Base-by-base conservation (phyloP, 2,113 vertebrate genomes). In the Perca flavescens region DNA sequence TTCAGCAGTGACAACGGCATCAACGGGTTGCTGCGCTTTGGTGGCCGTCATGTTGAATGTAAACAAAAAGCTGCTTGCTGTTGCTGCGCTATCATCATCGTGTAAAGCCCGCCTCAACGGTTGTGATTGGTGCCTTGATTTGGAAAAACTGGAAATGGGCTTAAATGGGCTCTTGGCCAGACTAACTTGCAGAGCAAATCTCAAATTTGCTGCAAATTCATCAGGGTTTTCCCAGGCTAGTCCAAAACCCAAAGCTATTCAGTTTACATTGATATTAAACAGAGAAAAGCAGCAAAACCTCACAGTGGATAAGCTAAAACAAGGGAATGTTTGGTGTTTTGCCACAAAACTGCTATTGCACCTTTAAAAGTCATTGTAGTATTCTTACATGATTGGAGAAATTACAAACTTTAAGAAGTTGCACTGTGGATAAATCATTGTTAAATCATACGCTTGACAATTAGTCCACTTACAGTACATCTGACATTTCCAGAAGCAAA, bases 401-500 rank as follows among this genome's bases (percentile, higher is more conserved):
- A 63, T 28, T 22, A 34, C 11, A 70, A 22, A 21, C 12, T 36
- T 53, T 8, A n/a, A 60, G 17, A 49, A 6, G 22, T 19, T 49
- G 6, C 22, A 17, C 9, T 54, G 49, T 75, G 15, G 34, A 54
- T 54, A 11, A 25, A 15, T 65, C n/a, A 65, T 21, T 21, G 34
- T 46, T 15, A 46, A 54, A 65, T 54, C 13, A 25, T 21, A 54
- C n/a, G 8, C n/a, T 64, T 56, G 52, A 52, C 17, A 47, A 1
- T 66, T 6, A n/a, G 1, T 66, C 22, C 62, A 66, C 22, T 76
- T 31, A 25, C 25, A 25, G 25, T 25, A 25, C 3, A 49, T 31
- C 19, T 67, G 22, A 49, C 52, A 68, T 67, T 50, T 31, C 52
- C 43, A 69, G 14, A 60, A 43, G 13, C 9, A 66, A 68, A 76